Conservation (phyloP, 1,140 invertebrate genomes). For the Reticulitermes speratus region DNA sequence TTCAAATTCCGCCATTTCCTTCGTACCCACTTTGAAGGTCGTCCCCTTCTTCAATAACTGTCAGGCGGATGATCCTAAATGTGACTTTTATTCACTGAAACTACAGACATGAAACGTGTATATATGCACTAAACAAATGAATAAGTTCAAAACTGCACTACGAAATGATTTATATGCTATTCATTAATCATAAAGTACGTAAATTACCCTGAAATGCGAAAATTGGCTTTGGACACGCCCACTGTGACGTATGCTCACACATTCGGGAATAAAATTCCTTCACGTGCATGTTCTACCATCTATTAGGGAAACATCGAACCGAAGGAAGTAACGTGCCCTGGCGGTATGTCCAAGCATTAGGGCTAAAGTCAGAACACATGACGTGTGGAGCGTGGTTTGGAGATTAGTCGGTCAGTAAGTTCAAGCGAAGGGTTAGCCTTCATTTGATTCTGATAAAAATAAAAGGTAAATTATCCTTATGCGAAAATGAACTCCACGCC, state of each 20-base stretch:
- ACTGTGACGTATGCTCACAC: constrained; percentile 22
- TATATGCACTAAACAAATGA: neutral
- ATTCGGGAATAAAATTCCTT: neutral
- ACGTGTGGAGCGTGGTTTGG: too few relatives aligned
- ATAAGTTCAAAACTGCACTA: neutral
- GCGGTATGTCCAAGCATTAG: too few relatives aligned
- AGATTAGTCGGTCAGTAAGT: too few relatives aligned
- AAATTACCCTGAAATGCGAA: neutral
- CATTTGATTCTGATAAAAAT: too few relatives aligned
- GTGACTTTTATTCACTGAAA: neutral
- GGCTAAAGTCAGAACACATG: too few relatives aligned
- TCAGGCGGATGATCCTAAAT: neutral
- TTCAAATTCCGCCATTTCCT: neutral
- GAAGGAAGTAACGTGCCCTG: too few relatives aligned
- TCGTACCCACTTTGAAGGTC: constrained; percentile 25
- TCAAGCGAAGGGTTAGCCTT: too few relatives aligned
- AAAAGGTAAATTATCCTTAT: too few relatives aligned
- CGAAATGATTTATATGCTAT: neutral
- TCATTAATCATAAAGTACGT: neutral
- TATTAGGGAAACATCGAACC: neutral
- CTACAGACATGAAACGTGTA: too few relatives aligned
- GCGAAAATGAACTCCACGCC: too few relatives aligned
- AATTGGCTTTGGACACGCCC: constrained; percentile 25
- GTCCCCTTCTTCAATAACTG: constrained; percentile 21
- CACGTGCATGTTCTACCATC: neutral